These are phyloP conservation scores for Thamnophis elegans DNA, from an alignment of 2,797 vertebrate species.

Conservation along the genomic window DNA sequence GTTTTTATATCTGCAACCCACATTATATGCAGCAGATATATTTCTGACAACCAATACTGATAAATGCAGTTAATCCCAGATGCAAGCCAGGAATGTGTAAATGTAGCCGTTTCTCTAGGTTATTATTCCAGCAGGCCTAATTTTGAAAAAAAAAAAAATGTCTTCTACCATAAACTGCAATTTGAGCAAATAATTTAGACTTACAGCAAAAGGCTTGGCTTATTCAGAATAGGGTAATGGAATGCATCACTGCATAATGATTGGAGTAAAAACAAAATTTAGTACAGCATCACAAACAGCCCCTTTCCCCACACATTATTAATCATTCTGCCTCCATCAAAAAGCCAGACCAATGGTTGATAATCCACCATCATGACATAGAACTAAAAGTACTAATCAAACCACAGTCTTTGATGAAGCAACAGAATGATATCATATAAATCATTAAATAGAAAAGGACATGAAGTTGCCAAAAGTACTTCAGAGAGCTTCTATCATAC, in stretches of 20 bases:
- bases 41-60: not conserved
- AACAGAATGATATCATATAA: not conserved
- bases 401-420: not conserved
- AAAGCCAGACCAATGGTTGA: not conserved
- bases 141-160: not conserved
- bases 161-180: not conserved
- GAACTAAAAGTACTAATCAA: not conserved
- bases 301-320: not conserved
- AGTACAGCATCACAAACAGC: not conserved
- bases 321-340: not conserved
- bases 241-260: not conserved
- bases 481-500: not conserved
- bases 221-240: not conserved
- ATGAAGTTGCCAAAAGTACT: not conserved
- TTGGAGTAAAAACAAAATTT: not conserved
- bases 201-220: not conserved
- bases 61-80: constrained; percentile 9
- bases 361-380: not conserved
- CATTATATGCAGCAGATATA: not conserved
- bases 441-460: not conserved
- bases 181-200: constrained; percentile 4
- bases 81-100: constrained; percentile 8
- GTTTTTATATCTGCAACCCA: not conserved
- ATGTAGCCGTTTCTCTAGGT: not conserved
- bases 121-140: not conserved